Conservation (phyloP, 2,888 invertebrate species). For the Acheta domesticus region DNA sequence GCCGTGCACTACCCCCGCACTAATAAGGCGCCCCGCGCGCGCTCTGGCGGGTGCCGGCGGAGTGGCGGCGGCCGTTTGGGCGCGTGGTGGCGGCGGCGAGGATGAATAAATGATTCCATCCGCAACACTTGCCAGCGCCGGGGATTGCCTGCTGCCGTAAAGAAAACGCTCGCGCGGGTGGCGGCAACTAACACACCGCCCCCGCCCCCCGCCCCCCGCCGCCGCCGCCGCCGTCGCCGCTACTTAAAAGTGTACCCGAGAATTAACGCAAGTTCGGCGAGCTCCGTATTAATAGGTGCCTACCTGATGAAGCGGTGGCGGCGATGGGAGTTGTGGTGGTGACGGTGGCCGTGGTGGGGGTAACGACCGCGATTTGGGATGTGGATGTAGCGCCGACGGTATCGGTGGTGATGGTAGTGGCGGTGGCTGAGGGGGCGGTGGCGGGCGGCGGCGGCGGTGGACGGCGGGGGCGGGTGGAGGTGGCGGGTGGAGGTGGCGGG, state of each 20-base stretch:
- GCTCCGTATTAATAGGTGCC: background rate
- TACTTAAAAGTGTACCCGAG: constrained; percentile 6
- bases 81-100: background rate
- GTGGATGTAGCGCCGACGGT: no score
- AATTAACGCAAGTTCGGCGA: constrained; percentile 4
- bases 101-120: constrained; percentile 18
- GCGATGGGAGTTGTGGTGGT: background rate
- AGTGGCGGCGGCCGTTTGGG: constrained; percentile 5
- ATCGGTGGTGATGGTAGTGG: no score
- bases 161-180: background rate
- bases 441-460: no score
- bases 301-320: background rate
- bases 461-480: no score
- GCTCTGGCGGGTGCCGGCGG: background rate
- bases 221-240: background rate
- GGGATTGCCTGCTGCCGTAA: background rate
- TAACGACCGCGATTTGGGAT: no score
- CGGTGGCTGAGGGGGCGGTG: no score
- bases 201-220: background rate
- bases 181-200: background rate
- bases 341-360: no score
- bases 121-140: background rate
- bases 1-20: background rate
- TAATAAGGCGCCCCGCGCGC: background rate
- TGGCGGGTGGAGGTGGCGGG: no score